Evolutionary conservation across 1,140 invertebrate genomes (phyloP).

Genomic region (Sitobion miscanthi): DNA sequence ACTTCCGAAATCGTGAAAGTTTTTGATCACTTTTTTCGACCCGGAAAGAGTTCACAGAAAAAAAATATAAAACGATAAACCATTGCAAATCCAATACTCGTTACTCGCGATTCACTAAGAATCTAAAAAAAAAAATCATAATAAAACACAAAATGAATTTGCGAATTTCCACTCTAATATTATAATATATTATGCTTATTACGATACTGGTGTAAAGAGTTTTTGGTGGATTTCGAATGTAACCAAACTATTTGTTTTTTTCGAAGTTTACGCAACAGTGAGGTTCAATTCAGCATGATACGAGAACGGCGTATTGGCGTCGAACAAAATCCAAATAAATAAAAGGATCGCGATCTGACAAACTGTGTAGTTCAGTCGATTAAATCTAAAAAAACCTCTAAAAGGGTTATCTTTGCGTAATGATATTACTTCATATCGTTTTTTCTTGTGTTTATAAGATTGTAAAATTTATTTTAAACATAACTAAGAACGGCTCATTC

Average conservation of each 20-base stretch:
- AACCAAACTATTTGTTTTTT: neutral
- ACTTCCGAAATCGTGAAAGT: neutral
- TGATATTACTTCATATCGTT: neutral
- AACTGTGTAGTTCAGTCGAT: neutral
- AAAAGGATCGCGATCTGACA: neutral
- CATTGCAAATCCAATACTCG: neutral
- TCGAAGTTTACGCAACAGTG: neutral
- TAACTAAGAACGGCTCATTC: neutral
- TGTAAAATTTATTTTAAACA: neutral
- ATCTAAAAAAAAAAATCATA: neutral
- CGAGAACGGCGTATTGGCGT: neutral
- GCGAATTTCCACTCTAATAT: neutral
- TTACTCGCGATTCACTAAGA: neutral
- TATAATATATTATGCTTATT: neutral
- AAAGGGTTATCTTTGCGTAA: neutral
- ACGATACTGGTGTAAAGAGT: neutral
- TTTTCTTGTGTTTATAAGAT: neutral
- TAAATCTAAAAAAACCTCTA: neutral
- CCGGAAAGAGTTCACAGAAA: neutral
- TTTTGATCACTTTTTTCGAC: neutral
- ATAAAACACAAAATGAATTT: neutral
- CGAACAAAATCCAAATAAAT: neutral
- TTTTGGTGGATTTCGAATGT: neutral
- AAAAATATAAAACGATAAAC: neutral
- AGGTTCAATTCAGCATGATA: neutral